Percentiles rank a stretch among this genome's conserved stretches.
Evolutionary conservation across 2,797 vertebrate species (phyloP).

Genomic region (Platyrinchus mystaceus): DNA sequence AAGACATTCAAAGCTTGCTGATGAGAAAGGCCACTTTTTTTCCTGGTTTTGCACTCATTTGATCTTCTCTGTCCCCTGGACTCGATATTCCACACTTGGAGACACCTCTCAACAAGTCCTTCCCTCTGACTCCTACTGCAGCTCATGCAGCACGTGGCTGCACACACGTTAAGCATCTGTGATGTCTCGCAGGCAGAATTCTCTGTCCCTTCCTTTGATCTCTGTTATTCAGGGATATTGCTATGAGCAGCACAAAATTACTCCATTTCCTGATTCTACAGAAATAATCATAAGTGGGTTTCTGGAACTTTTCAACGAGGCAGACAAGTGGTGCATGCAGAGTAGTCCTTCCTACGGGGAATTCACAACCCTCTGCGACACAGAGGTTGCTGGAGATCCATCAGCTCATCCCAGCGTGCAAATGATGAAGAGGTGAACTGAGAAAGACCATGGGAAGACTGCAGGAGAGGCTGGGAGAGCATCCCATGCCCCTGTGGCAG

Average conservation of each 20-base stretch:
- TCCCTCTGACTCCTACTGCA: not conserved
- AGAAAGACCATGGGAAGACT: not conserved
- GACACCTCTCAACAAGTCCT: not conserved
- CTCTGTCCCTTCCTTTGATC: not conserved
- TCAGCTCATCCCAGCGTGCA: not conserved
- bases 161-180: not conserved
- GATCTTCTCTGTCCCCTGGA: not conserved
- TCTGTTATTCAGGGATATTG: not conserved
- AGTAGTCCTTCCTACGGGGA: not conserved
- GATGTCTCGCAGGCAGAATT: not conserved
- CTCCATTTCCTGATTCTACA: not conserved
- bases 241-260: not conserved
- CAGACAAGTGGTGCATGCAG: fast-evolving
- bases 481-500: not conserved
- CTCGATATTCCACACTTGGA: not conserved
- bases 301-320: not conserved
- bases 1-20: not conserved
- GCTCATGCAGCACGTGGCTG: not conserved
- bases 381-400: not conserved
- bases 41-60: not conserved
- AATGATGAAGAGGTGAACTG: not conserved
- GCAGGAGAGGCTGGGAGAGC: not conserved
- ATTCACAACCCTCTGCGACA: not conserved
- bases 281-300: not conserved
- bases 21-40: not conserved